Evolutionary conservation across 92 coral and sea anemone genomes (phyloP).

Genomic region (Ricordea florida): DNA sequence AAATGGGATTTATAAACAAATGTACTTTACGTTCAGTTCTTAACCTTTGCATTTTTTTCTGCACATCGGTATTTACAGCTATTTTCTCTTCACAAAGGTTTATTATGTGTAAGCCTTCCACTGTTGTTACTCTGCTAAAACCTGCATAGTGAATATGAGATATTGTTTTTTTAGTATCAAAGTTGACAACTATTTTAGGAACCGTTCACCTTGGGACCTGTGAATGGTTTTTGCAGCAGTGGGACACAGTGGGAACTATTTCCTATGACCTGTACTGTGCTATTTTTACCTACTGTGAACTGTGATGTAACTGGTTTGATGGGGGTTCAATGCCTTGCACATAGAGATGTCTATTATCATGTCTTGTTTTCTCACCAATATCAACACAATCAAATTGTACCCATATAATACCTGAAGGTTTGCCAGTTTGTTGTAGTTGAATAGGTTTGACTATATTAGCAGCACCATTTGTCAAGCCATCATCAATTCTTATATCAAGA

Average conservation of each 20-base stretch:
- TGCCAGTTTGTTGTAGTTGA: slow-evolving; percentile 50
- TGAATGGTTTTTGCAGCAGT: slow-evolving; percentile 73
- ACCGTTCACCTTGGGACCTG: slow-evolving; percentile 78
- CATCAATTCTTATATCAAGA: slow-evolving; percentile 42
- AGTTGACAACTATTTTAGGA: no score
- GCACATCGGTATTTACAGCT: slow-evolving; percentile 62
- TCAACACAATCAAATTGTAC: slow-evolving; percentile 69
- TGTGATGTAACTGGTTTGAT: slow-evolving; percentile 72
- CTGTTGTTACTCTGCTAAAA: slow-evolving; percentile 71
- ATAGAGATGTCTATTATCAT: slow-evolving; percentile 61
- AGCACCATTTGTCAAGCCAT: slow-evolving; percentile 70
- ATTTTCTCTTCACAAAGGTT: slow-evolving; percentile 74
- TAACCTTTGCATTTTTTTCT: slow-evolving; percentile 48
- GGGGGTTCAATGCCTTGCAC: slow-evolving; percentile 66
- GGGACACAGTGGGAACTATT: slow-evolving; percentile 73
- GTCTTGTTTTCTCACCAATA: slow-evolving; percentile 68
- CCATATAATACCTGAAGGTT: slow-evolving; percentile 71
- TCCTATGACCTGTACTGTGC: slow-evolving; percentile 70
- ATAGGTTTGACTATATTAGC: slow-evolving; percentile 41
- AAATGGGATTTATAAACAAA: slow-evolving; percentile 47
- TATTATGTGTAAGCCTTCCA: slow-evolving; percentile 62
- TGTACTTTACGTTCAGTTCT: slow-evolving; percentile 46
- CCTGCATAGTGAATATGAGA: slow-evolving; percentile 81
- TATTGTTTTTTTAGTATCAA: slow-evolving; percentile 59
- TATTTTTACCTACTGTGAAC: slow-evolving; percentile 73